A percentile compares a stretch with the other conserved stretches of the same genome.
These are phyloP conservation scores for Nomada flava DNA, from an alignment of 2,888 invertebrate species.

Conservation along the genomic window DNA sequence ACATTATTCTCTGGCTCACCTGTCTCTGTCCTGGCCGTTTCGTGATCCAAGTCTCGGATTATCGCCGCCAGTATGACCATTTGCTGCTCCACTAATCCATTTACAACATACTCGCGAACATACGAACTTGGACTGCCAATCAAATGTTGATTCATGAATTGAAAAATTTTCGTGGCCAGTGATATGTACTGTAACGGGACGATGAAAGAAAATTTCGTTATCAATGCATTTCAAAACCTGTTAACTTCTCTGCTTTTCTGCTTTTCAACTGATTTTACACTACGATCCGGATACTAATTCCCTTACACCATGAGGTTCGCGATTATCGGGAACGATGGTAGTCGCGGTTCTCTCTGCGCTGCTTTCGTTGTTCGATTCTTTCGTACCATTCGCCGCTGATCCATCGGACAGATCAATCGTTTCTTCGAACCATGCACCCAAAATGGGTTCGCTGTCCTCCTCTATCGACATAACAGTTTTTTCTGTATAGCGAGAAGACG, in stretches of 20 bases:
- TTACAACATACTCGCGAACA: constrained; percentile 88
- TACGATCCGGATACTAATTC: neutral
- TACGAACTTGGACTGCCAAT: constrained; percentile 90
- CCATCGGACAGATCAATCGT: constrained; percentile 92
- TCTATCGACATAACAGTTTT: constrained; percentile 85
- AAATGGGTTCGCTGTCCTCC: constrained; percentile 93
- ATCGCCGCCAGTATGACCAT: constrained; percentile 95
- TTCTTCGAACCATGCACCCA: constrained; percentile 98
- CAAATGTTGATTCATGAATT: constrained; percentile 93
- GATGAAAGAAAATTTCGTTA: neutral
- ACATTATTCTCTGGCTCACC: constrained; percentile 79
- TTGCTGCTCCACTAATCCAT: constrained; percentile 93
- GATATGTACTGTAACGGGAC: constrained; percentile 89
- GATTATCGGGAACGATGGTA: constrained; percentile 90
- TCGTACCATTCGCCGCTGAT: constrained; percentile 86
- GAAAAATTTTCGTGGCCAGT: constrained; percentile 94
- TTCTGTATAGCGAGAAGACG: constrained; percentile 66
- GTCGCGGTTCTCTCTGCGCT: constrained; percentile 85
- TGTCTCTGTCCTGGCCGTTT: constrained; percentile 93
- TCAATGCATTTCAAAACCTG: too few species aligned
- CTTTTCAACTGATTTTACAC: neutral
- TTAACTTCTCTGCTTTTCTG: neutral
- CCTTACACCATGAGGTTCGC: constrained; percentile 90
- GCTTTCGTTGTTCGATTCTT: constrained; percentile 84
- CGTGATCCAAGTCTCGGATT: constrained; percentile 95